A percentile compares a stretch with the other conserved stretches of the same genome.
Evolutionary conservation across 2,888 invertebrate species (phyloP).

Genomic region (Smittia sp.): DNA sequence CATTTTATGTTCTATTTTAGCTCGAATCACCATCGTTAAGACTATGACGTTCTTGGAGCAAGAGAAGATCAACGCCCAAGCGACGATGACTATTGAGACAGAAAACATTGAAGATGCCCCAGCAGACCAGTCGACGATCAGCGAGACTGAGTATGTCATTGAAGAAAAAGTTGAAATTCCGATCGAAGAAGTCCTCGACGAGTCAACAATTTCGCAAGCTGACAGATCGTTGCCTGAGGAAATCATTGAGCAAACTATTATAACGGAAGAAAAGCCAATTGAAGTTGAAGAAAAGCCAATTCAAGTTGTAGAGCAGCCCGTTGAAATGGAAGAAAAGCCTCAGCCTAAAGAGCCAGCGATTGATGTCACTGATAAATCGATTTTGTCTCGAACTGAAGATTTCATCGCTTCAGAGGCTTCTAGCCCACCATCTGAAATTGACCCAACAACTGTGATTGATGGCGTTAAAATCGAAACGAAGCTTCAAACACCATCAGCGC

Average conservation of each 20-base stretch:
- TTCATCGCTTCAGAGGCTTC: constrained; percentile 47
- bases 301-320: constrained; percentile 46
- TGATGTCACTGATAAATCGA: constrained; percentile 9
- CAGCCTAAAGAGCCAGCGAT: constrained; percentile 44
- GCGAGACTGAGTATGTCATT: neutral
- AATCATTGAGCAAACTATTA: neutral
- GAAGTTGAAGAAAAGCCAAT: neutral
- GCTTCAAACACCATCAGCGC: neutral
- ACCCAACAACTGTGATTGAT: neutral
- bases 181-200: neutral
- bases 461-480: no score
- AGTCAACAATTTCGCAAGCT: neutral
- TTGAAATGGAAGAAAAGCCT: constrained; percentile 50
- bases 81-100: neutral
- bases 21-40: constrained; percentile 29
- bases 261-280: neutral
- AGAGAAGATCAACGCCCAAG: constrained; percentile 26
- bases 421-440: constrained; percentile 47
- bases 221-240: neutral
- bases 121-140: no score
- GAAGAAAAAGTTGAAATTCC: neutral
- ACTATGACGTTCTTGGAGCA: constrained; percentile 36
- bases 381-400: neutral
- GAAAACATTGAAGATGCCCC: neutral
- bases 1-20: neutral